Conservation (phyloP, 1,140 invertebrate species). For the Drosophila kurseongensis region DNA sequence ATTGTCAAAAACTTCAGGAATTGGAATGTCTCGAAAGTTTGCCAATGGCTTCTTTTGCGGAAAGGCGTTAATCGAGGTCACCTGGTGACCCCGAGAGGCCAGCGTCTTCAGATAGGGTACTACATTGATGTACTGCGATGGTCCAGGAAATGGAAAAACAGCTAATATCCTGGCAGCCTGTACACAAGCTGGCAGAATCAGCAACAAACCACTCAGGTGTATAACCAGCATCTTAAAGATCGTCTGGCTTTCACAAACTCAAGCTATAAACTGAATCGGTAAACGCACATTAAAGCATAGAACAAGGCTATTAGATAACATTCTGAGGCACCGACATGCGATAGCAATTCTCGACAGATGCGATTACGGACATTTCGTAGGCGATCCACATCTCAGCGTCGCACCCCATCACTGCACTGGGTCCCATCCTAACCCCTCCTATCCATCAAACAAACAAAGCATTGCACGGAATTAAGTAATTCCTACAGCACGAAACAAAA, state of each 20-base stretch:
- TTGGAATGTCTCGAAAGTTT: constrained; percentile 69
- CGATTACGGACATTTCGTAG: constrained; percentile 40
- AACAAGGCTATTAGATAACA: constrained; percentile 27
- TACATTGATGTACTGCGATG: constrained; percentile 76
- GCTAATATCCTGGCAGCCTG: constrained; percentile 67
- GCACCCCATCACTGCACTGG: constrained; percentile 11
- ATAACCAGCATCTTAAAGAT: constrained; percentile 25
- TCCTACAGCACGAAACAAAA: neutral
- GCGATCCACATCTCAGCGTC: constrained; percentile 11
- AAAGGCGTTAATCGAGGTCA: constrained; percentile 89
- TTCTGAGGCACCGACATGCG: constrained; percentile 38
- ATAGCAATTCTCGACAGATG: constrained; percentile 41
- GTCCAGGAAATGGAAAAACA: constrained; percentile 67
- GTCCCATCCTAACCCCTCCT: neutral
- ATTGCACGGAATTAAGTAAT: neutral
- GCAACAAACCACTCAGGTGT: constrained; percentile 12
- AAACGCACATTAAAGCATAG: neutral
- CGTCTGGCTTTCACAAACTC: neutral
- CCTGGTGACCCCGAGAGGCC: constrained; percentile 88
- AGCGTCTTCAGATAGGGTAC: constrained; percentile 87
- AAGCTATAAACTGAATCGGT: constrained; percentile 35
- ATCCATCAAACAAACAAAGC: neutral
- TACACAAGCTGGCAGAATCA: constrained; percentile 27
- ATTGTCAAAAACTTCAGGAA: constrained; percentile 44
- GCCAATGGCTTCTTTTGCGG: constrained; percentile 83